phyloP scores from a whole-genome alignment of 2,888 invertebrate genomes.

The Caprella mutica region DNA sequence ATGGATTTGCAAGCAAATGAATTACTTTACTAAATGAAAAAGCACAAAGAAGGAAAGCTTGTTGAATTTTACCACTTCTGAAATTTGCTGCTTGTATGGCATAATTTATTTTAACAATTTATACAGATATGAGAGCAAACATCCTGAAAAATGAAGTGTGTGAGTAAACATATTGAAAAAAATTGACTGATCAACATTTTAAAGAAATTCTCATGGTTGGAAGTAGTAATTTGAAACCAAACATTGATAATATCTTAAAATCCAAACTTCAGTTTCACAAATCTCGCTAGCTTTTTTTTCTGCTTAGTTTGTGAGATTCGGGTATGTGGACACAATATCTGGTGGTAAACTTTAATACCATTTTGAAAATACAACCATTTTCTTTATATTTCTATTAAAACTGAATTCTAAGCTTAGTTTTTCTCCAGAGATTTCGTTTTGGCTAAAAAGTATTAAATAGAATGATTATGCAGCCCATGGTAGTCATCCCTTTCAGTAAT shows the following conservation, averaged over 20 bases:
- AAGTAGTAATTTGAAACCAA: conserved; percentile 13
- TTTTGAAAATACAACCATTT: background rate
- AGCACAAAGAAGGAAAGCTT: conserved; percentile 9
- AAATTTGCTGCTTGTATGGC: conserved; percentile 6
- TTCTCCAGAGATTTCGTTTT: background rate
- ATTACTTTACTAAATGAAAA: background rate
- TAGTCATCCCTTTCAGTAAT: background rate
- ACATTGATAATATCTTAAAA: conserved; percentile 7
- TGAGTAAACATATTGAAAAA: conserved; percentile 8
- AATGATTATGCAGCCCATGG: background rate
- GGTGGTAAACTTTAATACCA: background rate
- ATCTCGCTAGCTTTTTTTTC: conserved; percentile 1
- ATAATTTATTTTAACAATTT: background rate
- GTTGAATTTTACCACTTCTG: conserved; percentile 7
- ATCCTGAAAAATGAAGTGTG: conserved; percentile 6
- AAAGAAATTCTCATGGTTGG: conserved; percentile 5
- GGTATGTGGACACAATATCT: background rate
- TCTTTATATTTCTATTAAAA: background rate
- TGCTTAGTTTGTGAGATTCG: conserved; percentile 6
- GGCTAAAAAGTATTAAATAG: background rate
- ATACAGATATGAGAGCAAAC: conserved; percentile 8
- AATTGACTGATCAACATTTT: conserved; percentile 14
- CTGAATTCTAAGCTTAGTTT: background rate
- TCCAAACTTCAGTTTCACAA: conserved; percentile 7
- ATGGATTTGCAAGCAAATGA: conserved; percentile 8